A percentile compares a stretch with the other conserved stretches of the same genome.
phyloP scores from a whole-genome alignment of 1,140 invertebrate genomes.

The Saccostrea glomerata region DNA sequence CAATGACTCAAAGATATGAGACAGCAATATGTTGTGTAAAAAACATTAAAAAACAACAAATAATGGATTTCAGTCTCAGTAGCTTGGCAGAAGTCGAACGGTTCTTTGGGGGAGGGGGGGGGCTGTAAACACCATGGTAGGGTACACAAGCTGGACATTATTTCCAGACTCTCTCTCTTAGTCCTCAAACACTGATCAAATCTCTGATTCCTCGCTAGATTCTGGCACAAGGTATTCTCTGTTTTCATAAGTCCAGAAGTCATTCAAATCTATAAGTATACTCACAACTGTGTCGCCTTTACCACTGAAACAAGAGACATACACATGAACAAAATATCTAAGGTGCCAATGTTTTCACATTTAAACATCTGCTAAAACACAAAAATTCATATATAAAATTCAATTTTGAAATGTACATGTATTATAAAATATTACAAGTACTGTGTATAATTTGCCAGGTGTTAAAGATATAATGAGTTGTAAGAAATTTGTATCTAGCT shows the following conservation, averaged over 20 bases:
- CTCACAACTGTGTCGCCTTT: conserved; percentile 96
- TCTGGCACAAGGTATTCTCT: conserved; percentile 84
- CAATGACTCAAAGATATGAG: not conserved
- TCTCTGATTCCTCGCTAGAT: conserved; percentile 67
- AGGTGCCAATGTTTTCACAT: not conserved
- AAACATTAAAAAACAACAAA: not conserved
- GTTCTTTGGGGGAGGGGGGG: not conserved
- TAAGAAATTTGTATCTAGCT: too few species aligned
- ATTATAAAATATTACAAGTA: too few species aligned
- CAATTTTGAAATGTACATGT: too few species aligned
- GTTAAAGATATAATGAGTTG: too few species aligned
- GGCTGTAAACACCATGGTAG: conserved; percentile 40
- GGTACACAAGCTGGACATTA: not conserved
- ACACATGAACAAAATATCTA: not conserved
- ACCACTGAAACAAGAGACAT: conserved; percentile 82
- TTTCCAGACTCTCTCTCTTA: not conserved
- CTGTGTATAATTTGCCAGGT: too few species aligned
- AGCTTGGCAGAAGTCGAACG: not conserved
- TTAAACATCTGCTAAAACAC: not conserved
- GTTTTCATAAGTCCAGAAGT: conserved; percentile 98
- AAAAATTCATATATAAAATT: too few species aligned
- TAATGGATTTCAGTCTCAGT: not conserved
- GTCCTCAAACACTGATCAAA: conserved; percentile 1
- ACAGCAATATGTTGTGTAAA: not conserved
- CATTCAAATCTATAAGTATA: conserved; percentile 96